Evolutionary conservation across 2,113 vertebrate genomes (phyloP).

Genomic region (Oreotrochilus melanogaster): DNA sequence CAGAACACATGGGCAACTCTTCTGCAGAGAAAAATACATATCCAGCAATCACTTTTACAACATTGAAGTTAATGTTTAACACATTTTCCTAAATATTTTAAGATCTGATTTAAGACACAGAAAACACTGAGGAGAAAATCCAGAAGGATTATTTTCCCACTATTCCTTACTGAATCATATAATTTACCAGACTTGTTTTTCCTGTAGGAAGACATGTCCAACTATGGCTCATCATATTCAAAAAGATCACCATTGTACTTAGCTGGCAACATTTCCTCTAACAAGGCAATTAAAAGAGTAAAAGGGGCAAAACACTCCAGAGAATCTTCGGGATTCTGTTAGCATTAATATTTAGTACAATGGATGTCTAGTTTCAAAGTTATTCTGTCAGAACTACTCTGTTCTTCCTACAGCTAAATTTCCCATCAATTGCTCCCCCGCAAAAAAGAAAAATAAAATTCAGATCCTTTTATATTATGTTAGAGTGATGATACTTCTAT

Average conservation of each 20-base stretch:
- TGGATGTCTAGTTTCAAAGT: neutral
- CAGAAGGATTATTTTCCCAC: neutral
- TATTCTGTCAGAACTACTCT: neutral
- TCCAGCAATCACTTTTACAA: neutral
- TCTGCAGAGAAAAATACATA: neutral
- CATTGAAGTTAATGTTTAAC: neutral
- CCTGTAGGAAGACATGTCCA: neutral
- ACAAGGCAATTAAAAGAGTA: neutral
- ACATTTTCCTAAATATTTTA: neutral
- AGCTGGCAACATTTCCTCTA: neutral
- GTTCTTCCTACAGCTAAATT: neutral
- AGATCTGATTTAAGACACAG: slow-evolving; percentile 3
- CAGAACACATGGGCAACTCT: neutral
- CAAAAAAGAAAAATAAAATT: neutral
- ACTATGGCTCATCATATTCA: neutral
- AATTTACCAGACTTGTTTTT: neutral
- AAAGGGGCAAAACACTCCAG: neutral
- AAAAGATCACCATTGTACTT: neutral
- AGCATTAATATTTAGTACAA: neutral
- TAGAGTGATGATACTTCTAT: neutral
- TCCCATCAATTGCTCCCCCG: neutral
- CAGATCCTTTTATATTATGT: neutral
- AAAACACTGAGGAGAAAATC: neutral
- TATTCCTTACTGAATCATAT: neutral
- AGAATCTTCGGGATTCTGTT: neutral